Evolutionary conservation across 1,140 invertebrate species (phyloP).

Genomic region (Macrobrachium rosenbergii): DNA sequence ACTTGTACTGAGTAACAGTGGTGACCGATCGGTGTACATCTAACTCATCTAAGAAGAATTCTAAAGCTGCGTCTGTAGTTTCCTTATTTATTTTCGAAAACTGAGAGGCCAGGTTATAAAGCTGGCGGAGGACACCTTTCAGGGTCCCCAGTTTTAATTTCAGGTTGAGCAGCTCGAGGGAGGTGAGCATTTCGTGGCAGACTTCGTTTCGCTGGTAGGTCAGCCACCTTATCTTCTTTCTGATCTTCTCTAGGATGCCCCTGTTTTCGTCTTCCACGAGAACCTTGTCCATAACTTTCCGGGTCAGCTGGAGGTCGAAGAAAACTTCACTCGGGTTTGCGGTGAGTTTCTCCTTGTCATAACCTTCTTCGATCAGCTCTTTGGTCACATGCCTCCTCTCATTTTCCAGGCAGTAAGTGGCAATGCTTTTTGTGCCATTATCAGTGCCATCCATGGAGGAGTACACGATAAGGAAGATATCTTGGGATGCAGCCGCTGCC

Average conservation of each 20-base stretch:
- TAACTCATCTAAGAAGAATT: too few relatives aligned
- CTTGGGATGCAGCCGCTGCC: neutral
- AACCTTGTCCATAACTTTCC: slow-evolving; percentile 2
- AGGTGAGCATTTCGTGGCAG: neutral
- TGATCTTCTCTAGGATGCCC: neutral
- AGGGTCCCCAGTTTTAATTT: neutral
- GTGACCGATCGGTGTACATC: too few relatives aligned
- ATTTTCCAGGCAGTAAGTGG: neutral
- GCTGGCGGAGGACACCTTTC: neutral
- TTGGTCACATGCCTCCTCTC: neutral
- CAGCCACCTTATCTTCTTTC: neutral
- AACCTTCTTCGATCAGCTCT: neutral
- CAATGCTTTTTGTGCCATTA: neutral
- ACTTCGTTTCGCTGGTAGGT: neutral
- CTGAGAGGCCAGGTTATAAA: neutral
- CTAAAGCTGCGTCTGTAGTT: too few relatives aligned
- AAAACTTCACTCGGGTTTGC: neutral
- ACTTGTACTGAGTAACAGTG: too few relatives aligned
- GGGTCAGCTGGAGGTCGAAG: neutral
- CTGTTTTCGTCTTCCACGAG: neutral
- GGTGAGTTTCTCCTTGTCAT: neutral
- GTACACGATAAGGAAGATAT: neutral
- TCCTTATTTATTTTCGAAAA: too few relatives aligned
- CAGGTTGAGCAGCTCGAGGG: neutral
- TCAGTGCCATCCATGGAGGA: neutral